Evolutionary conservation across 2,113 vertebrate genomes (phyloP).

Genomic region (Solea solea): DNA sequence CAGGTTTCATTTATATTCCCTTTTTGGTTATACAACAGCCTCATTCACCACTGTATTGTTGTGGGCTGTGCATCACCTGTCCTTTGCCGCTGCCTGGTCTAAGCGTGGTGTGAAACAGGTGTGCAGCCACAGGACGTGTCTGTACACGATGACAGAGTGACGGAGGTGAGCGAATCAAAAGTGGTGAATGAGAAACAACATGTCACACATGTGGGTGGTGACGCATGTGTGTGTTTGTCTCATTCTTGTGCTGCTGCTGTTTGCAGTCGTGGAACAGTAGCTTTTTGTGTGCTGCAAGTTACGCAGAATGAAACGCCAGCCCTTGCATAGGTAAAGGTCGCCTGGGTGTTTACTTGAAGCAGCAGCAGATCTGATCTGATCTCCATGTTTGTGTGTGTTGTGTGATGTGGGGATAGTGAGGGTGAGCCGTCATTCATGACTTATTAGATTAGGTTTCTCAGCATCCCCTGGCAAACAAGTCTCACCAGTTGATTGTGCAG

Average conservation of each 20-base stretch:
- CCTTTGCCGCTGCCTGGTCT: neutral
- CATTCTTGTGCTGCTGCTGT: neutral
- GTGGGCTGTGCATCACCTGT: too few relatives aligned
- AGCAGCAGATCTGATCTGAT: neutral
- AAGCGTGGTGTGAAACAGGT: neutral
- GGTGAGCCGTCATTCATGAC: neutral
- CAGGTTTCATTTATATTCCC: too few relatives aligned
- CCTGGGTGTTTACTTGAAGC: neutral
- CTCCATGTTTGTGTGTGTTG: too few relatives aligned
- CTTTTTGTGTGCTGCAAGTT: neutral
- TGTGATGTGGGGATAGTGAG: neutral
- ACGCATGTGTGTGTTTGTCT: neutral
- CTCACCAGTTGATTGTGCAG: neutral
- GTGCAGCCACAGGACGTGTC: neutral
- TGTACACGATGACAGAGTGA: neutral
- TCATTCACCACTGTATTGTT: too few relatives aligned
- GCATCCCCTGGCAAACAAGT: neutral
- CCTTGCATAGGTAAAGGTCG: neutral
- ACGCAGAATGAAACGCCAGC: too few relatives aligned
- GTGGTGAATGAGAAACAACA: slow-evolving; percentile 11
- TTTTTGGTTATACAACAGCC: too few relatives aligned
- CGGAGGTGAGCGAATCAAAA: neutral
- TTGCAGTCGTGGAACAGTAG: neutral
- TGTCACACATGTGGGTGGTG: neutral
- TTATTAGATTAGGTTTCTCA: neutral